Percentiles rank a stretch among this genome's conserved stretches.
phyloP scores from a whole-genome alignment of 2,888 invertebrate species.

The Latrodectus elegans region DNA sequence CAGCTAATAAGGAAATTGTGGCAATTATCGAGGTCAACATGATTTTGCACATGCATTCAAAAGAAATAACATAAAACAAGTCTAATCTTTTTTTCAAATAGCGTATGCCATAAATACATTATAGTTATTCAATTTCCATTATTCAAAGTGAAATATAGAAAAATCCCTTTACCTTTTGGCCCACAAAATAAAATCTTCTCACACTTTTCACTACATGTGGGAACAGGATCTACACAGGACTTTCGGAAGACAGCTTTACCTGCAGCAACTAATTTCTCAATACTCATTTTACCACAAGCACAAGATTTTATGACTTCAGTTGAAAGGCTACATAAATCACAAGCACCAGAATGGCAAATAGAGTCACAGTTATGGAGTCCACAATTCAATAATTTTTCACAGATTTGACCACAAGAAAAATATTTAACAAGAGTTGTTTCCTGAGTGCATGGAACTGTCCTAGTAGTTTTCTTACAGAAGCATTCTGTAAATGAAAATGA shows the following conservation, averaged over 20 bases:
- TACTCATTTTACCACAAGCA: constrained; percentile 83
- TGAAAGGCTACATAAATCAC: constrained; percentile 80
- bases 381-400: constrained; percentile 82
- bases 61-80: neutral
- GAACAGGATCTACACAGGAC: constrained; percentile 87
- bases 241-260: constrained; percentile 76
- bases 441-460: constrained; percentile 81
- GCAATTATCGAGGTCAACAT: too few species aligned
- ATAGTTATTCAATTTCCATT: too few species aligned
- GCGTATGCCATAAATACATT: too few species aligned
- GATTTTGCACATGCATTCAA: too few species aligned
- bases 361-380: constrained; percentile 83
- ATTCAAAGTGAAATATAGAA: neutral
- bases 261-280: constrained; percentile 72
- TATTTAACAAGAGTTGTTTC: constrained; percentile 76
- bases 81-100: too few species aligned
- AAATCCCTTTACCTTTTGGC: constrained; percentile 74
- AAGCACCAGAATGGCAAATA: constrained; percentile 82
- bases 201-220: constrained; percentile 76
- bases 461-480: constrained; percentile 81
- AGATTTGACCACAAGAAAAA: constrained; percentile 83
- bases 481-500: constrained; percentile 78
- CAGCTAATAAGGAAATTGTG: too few species aligned
- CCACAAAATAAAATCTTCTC: constrained; percentile 69
- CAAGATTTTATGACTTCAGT: constrained; percentile 82